These are phyloP conservation scores for Rynchops niger DNA, from an alignment of 2,113 vertebrate species.

Conservation along the genomic window DNA sequence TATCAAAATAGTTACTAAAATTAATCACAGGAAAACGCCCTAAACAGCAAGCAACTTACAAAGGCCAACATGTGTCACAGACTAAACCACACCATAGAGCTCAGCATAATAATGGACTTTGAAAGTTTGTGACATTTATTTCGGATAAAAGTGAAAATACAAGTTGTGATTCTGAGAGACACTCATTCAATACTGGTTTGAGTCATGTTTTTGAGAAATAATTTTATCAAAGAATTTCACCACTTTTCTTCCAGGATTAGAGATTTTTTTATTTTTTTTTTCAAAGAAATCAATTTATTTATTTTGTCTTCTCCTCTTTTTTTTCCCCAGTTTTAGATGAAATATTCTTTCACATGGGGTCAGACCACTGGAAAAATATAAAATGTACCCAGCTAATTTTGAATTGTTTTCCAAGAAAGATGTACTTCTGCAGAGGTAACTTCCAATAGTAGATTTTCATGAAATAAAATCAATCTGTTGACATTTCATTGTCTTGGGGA, in stretches of 20 bases:
- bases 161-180: neutral
- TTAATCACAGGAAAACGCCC: neutral
- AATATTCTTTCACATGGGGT: neutral
- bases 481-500: neutral
- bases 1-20: slow-evolving; percentile 1
- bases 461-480: neutral
- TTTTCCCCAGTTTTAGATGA: neutral
- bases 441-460: neutral
- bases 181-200: neutral
- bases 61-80: neutral
- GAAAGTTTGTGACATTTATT: neutral
- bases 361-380: neutral
- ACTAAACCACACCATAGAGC: neutral
- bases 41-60: neutral
- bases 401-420: neutral
- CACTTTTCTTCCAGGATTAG: neutral
- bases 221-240: neutral
- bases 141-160: neutral
- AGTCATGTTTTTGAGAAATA: neutral
- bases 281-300: neutral
- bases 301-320: neutral
- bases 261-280: neutral
- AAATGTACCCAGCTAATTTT: neutral
- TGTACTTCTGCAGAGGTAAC: neutral
- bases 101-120: neutral